Conservation (phyloP, 2,888 invertebrate species). For the Mimas tiliae region DNA sequence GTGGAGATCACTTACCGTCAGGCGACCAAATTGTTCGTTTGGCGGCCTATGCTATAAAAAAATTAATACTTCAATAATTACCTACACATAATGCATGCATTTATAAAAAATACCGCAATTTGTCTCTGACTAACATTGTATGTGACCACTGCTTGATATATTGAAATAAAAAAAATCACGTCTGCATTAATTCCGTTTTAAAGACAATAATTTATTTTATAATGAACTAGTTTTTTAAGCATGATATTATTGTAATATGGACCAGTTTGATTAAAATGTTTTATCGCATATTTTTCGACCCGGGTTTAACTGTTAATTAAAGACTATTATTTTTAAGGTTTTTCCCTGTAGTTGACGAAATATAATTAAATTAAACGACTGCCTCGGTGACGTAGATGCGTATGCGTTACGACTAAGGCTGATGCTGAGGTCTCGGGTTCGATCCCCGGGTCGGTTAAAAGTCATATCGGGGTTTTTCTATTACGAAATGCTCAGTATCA, state of each 20-base stretch:
- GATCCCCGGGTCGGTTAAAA: no score
- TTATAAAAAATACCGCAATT: neutral
- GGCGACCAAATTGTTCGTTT: no score
- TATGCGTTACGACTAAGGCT: no score
- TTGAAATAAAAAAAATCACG: neutral
- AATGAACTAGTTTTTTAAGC: neutral
- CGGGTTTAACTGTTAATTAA: neutral
- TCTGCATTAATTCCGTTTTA: neutral
- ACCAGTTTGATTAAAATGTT: neutral
- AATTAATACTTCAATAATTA: neutral
- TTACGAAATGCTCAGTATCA: no score
- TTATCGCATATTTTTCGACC: neutral
- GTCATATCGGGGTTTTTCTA: no score
- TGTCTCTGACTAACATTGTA: conserved; percentile 3
- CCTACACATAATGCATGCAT: neutral
- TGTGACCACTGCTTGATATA: neutral
- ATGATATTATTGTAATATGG: neutral
- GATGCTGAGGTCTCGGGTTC: no score
- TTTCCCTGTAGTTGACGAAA: neutral
- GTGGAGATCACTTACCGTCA: no score
- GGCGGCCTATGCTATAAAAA: no score
- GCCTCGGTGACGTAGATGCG: no score
- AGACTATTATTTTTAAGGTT: neutral
- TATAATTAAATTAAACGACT: neutral
- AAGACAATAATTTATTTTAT: conserved; percentile 10